phyloP scores from a whole-genome alignment of 2,113 vertebrate genomes.

The Geothlypis trichas region DNA sequence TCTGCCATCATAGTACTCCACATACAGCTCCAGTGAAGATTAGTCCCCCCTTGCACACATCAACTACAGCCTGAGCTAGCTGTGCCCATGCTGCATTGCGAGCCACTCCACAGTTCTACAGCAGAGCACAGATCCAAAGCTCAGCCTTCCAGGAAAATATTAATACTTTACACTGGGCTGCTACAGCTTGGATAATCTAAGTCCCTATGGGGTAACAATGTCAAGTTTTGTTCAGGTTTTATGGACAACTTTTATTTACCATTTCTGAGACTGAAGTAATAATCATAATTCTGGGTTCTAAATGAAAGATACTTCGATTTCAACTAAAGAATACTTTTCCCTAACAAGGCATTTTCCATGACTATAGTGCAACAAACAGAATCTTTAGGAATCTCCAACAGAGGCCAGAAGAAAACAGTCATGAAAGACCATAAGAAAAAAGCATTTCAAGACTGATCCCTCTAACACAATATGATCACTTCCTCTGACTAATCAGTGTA shows the following conservation, averaged over 20 bases:
- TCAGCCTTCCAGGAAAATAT: not conserved
- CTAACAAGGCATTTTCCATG: not conserved
- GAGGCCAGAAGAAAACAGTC: not conserved
- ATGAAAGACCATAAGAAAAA: not conserved
- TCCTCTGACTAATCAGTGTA: not conserved
- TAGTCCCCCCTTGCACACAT: not conserved
- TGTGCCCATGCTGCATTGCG: fast-evolving
- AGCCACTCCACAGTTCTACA: not conserved
- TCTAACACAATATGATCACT: not conserved
- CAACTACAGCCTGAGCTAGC: not conserved
- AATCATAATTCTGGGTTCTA: not conserved
- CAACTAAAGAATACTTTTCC: not conserved
- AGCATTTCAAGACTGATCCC: not conserved
- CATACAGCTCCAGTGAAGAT: not conserved
- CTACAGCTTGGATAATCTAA: not conserved
- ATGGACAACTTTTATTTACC: not conserved
- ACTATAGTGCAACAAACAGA: not conserved
- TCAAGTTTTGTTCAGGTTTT: not conserved
- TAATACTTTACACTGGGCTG: not conserved
- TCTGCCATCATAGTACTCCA: not conserved
- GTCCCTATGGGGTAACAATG: not conserved
- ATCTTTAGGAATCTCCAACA: not conserved
- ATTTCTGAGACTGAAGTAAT: not conserved
- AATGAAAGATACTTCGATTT: not conserved
- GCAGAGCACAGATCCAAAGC: not conserved